phyloP scores from a whole-genome alignment of 2,113 vertebrate species.

The Gopherus evgoodei region DNA sequence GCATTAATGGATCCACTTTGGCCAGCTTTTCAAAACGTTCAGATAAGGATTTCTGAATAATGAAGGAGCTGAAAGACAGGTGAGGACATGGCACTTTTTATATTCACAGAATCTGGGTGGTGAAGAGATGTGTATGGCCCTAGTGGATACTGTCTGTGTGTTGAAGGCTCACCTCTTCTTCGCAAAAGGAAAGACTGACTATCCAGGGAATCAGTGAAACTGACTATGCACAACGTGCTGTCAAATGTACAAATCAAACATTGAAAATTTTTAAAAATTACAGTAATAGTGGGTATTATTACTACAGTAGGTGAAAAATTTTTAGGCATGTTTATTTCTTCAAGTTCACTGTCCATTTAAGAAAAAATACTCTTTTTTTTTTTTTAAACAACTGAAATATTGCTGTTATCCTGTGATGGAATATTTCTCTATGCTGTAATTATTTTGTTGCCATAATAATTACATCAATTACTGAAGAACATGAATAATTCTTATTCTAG shows the following conservation, averaged over 20 bases:
- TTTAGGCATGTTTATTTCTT: neutral
- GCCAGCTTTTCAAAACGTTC: fast-evolving
- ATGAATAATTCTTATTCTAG: neutral
- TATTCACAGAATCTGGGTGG: neutral
- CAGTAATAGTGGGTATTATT: neutral
- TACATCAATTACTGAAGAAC: neutral
- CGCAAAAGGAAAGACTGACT: neutral
- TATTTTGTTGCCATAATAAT: neutral
- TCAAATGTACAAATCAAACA: neutral
- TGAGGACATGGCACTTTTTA: neutral
- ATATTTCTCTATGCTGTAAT: neutral
- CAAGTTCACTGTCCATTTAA: neutral
- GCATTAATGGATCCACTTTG: neutral
- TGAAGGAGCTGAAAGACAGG: neutral
- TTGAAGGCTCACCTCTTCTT: neutral
- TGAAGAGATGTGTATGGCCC: neutral
- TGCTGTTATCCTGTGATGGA: neutral
- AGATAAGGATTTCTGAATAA: neutral
- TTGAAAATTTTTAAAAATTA: neutral
- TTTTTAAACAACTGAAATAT: too few relatives aligned
- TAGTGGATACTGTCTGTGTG: neutral
- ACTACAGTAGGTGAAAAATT: neutral
- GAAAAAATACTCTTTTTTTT: neutral
- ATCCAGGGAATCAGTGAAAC: neutral
- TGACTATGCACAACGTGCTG: neutral